Evolutionary conservation across 2,797 vertebrate species (phyloP), one percentile per base, ranked within the genome.

Genomic region (Halcyon leucocephala): DNA sequence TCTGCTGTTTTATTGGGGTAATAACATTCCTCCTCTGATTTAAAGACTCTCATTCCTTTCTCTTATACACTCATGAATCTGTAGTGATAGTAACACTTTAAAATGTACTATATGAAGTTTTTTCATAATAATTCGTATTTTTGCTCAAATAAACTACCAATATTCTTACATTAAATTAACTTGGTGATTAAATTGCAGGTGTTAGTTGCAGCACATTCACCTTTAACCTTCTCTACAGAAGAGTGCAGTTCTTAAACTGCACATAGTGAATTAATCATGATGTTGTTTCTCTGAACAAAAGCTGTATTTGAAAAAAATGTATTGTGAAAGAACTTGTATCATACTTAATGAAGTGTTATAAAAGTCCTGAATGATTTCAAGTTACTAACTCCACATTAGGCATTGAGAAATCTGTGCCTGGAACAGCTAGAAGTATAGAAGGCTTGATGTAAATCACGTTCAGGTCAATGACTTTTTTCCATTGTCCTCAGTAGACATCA

Each of bases 281-380:
- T 12, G 37, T 86, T 86, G 39, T 86, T 91, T 88, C 65, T 80
- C 76, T 29, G 42, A 95, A 94, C n/a, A 88, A 93, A 88, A 86
- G 42, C 49, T 70, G 41, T 52, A 58, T 82, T 82, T 90, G 72
- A 91, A 93, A 91, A 28, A 81, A 86, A 67, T 88, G 37, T 74
- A 49, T 86, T 83, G 82, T 86, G 62, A 95, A 95, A 95, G 72
- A 51, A 82, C 58, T 91, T 90, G 48, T 90, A 88, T 95, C 80
- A 86, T 84, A 49, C 62, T 46, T 93, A 93, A 96, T 93, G 89
- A 96, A 91, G 85, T 90, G 87, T 70, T 96, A 84, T 79, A 86
- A 93, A 93, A 70, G 54, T 46, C 66, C 66, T 84, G 77, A 88
- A 79, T 62, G 15, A 69, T 79, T 94, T 95, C 37, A 79, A 90